These are phyloP conservation scores for Acromyrmex charruanus DNA, from an alignment of 1,140 invertebrate genomes.

Conservation along the genomic window DNA sequence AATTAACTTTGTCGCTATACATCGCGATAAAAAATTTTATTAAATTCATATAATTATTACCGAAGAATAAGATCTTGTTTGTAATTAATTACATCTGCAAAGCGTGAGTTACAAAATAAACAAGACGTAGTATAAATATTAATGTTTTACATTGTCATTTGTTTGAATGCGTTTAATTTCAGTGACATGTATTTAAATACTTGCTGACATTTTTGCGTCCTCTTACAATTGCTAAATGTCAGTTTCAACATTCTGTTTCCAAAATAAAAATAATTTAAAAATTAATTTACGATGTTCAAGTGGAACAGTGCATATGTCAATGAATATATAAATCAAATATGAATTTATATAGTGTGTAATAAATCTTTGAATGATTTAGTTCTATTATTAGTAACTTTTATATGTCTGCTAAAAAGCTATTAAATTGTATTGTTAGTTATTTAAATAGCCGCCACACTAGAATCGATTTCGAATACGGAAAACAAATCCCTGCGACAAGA, in stretches of 20 bases:
- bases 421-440: not conserved
- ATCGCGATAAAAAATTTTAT: not conserved
- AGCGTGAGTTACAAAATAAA: not conserved
- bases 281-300: not conserved
- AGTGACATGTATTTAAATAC: not conserved
- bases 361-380: not conserved
- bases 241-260: not conserved
- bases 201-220: not conserved
- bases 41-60: constrained; percentile 1
- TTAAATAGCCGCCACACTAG: not conserved
- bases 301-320: not conserved
- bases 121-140: not conserved
- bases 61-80: not conserved
- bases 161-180: not conserved
- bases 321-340: not conserved
- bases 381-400: not conserved
- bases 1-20: not conserved
- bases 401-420: not conserved
- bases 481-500: constrained; percentile 25
- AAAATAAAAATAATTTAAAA: not conserved
- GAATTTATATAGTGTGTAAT: not conserved
- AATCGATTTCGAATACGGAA: constrained; percentile 7
- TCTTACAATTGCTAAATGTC: not conserved
- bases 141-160: not conserved
- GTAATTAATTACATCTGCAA: not conserved